Conservation (phyloP, 2,797 vertebrate species). For the Coracias cyanogaster region DNA sequence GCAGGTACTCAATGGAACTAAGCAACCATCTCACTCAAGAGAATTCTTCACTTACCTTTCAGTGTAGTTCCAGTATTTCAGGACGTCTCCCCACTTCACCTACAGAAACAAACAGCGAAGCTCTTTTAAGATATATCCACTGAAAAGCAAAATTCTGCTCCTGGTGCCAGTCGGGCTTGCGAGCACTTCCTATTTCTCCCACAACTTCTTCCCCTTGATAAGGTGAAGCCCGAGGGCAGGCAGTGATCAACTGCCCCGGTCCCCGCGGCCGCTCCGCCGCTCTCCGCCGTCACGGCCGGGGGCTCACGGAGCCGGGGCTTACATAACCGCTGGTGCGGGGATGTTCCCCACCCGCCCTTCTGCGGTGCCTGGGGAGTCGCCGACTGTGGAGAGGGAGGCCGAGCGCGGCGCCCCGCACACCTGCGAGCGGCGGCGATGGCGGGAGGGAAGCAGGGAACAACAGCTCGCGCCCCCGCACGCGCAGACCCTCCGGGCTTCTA, state of each 20-base stretch:
- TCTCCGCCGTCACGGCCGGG: neutral
- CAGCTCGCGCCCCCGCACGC: slow-evolving; percentile 9
- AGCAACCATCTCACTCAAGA: neutral
- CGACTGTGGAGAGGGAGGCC: neutral
- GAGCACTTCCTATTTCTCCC: neutral
- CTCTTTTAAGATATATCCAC: neutral
- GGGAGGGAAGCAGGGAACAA: too few species aligned
- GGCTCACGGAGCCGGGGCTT: neutral
- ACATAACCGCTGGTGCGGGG: neutral
- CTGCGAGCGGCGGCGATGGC: neutral
- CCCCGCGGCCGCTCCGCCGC: neutral
- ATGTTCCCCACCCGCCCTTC: neutral
- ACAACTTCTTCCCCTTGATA: neutral
- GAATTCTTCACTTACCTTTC: neutral
- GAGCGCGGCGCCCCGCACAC: neutral
- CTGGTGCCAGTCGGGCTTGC: neutral
- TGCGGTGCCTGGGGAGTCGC: neutral
- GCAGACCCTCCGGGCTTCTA: neutral
- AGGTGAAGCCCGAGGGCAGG: neutral
- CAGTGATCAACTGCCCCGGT: neutral
- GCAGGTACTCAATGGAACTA: neutral
- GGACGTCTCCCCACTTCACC: neutral
- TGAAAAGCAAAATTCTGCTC: neutral
- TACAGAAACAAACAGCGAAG: neutral
- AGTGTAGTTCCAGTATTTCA: neutral